Evolutionary conservation across 2,797 vertebrate species (phyloP).

Genomic region (Chloroceryle inda): DNA sequence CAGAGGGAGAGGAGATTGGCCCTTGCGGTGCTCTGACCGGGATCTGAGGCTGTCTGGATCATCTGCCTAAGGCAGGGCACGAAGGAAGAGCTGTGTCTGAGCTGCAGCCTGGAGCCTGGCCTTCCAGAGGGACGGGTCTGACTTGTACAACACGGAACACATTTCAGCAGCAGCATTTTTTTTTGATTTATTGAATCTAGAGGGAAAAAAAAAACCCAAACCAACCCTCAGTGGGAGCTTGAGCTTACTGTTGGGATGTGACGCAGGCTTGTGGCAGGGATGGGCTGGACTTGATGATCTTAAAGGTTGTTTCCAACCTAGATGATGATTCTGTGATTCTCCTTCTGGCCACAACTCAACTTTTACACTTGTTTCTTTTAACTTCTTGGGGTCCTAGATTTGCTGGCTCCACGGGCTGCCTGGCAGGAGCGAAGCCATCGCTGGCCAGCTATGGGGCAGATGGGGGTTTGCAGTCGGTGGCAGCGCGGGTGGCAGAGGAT

Average conservation of each 20-base stretch:
- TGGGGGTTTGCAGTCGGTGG: neutral
- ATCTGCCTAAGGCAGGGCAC: neutral
- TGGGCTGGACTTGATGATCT: neutral
- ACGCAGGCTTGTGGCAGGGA: neutral
- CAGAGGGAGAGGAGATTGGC: neutral
- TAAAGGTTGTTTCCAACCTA: no score
- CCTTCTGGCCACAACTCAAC: neutral
- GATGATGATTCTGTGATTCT: neutral
- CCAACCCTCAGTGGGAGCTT: neutral
- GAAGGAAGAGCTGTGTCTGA: rapidly evolving
- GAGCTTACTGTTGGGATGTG: neutral
- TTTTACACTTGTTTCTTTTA: neutral
- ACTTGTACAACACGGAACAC: neutral
- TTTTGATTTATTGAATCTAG: neutral
- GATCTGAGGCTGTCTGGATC: neutral
- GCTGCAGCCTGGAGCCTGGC: neutral
- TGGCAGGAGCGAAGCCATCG: neutral
- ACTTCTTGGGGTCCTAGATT: neutral
- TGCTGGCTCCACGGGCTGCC: neutral
- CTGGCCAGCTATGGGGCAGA: neutral
- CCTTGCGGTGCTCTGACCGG: neutral
- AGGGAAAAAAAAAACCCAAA: neutral
- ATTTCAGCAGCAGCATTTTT: neutral
- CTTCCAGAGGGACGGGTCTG: neutral
- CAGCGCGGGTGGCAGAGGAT: neutral